Evolutionary conservation across 2,888 invertebrate species (phyloP).

Genomic region (Salpingus planirostris): DNA sequence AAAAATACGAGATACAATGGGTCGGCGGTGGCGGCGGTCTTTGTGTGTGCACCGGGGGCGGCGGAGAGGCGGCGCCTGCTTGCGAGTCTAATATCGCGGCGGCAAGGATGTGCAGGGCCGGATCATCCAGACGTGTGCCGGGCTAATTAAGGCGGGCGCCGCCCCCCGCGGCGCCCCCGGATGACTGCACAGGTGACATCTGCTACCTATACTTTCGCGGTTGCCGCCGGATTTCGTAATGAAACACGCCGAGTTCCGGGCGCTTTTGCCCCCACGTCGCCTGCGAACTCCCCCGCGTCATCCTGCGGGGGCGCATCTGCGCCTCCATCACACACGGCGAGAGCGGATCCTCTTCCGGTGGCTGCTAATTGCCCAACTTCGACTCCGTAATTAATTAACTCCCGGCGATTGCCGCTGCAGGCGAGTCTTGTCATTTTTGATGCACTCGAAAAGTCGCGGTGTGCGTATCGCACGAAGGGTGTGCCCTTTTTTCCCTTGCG

Average conservation of each 20-base stretch:
- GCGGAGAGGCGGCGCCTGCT: conserved; percentile 14
- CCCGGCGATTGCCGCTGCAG: no score
- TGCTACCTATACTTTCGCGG: conserved; percentile 25
- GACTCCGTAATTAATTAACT: no score
- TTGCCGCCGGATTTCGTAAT: conserved; percentile 18
- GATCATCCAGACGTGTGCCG: conserved; percentile 16
- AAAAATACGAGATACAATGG: no score
- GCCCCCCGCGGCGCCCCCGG: conserved; percentile 19
- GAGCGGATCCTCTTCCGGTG: no score
- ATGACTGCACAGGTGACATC: conserved; percentile 26
- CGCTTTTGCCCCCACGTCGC: conserved; percentile 7
- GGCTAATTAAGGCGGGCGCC: conserved; percentile 23
- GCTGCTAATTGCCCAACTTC: no score
- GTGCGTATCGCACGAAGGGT: no score
- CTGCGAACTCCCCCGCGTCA: conserved; percentile 2
- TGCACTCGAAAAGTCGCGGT: no score
- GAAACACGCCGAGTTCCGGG: conserved; percentile 12
- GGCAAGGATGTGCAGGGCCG: conserved; percentile 14
- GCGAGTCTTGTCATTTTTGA: no score
- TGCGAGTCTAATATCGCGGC: conserved; percentile 18
- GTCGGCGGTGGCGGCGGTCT: no score
- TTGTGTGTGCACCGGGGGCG: no score
- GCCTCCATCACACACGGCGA: neutral
- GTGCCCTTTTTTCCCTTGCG: no score
- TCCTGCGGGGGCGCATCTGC: neutral